Conservation (phyloP, 2,113 vertebrate genomes). For the Oxyruncus cristatus region DNA sequence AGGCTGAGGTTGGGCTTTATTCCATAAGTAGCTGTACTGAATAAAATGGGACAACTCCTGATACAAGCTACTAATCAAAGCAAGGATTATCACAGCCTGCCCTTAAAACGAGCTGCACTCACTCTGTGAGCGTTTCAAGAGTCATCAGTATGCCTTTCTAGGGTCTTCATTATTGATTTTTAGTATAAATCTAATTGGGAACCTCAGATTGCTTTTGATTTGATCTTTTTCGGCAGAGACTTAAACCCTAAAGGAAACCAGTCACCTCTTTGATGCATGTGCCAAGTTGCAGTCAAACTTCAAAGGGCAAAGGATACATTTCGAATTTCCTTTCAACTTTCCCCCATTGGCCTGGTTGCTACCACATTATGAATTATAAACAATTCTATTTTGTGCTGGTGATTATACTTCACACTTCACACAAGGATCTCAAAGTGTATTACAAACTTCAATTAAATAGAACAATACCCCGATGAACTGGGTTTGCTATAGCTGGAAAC, state of each 20-base stretch:
- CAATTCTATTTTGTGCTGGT: constrained; percentile 36
- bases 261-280: constrained; percentile 56
- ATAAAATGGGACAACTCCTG: background rate
- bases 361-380: constrained; percentile 61
- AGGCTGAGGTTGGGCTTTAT: background rate
- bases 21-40: background rate
- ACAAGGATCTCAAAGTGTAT: background rate
- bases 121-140: background rate
- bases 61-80: constrained; percentile 25
- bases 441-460: constrained; percentile 51
- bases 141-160: background rate
- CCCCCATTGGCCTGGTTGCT: constrained; percentile 50
- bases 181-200: constrained; percentile 44
- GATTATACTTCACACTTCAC: constrained; percentile 10
- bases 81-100: constrained; percentile 18
- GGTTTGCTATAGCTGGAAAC: background rate
- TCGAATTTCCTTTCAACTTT: constrained; percentile 64
- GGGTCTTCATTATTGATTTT: constrained; percentile 57
- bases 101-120: constrained; percentile 3
- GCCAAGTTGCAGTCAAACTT: constrained; percentile 61
- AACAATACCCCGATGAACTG: constrained; percentile 20
- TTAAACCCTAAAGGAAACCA: constrained; percentile 54
- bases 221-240: constrained; percentile 12
- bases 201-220: constrained; percentile 42
- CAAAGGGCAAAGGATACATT: constrained; percentile 64